Base-by-base conservation (phyloP, 2,113 vertebrate species). In the Ammodytes dubius region DNA sequence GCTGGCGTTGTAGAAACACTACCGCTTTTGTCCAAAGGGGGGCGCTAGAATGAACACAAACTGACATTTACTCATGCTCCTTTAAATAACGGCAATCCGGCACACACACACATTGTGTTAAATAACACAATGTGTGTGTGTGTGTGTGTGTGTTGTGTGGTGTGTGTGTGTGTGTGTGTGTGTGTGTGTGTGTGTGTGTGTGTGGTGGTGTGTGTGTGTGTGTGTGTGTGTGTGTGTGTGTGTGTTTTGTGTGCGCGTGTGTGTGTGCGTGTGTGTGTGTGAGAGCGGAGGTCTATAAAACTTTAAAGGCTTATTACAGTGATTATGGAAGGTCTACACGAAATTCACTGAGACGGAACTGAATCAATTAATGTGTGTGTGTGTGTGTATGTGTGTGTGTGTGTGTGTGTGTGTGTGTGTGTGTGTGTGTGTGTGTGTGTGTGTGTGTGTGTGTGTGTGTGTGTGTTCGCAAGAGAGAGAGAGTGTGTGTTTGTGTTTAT, bases 401-500 rank as follows among this genome's bases (percentile, higher is more conserved):
- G 57, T 54, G 13, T 40, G 35, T 71, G 66, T 74, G 46, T 5
- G 46, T 61, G 61, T 56, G 57, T 54, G 6, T 52, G 40, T 53
- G 37, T 57, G 35, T 17, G 61, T 52, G 13, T 35, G 65, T 37
- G 27, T 39, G 52, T 58, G 59, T 64, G 63, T 67, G 35, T 19
- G 57, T 9, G 17, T 8, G 19, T n/a, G 42, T n/a, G 58, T 37
- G 57, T 4, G 40, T 65, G 65, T 35, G 42, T 83, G 73, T 80
- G 81, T 71, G n/a, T 83, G 70, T 88, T 82, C 50, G 14, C 47
- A 14, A 10, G 17, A 9, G 19, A 35, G 42, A 35, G 58, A 42
- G 57, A 3, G 40, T 65, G 65, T 35, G 42, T 83, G 73, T 80
- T 84, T 71, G n/a, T 83, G 70, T 88, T 82, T 87, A 68, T 49